Conservation (phyloP, 2,113 vertebrate species). For the Bolborhynchus lineola region DNA sequence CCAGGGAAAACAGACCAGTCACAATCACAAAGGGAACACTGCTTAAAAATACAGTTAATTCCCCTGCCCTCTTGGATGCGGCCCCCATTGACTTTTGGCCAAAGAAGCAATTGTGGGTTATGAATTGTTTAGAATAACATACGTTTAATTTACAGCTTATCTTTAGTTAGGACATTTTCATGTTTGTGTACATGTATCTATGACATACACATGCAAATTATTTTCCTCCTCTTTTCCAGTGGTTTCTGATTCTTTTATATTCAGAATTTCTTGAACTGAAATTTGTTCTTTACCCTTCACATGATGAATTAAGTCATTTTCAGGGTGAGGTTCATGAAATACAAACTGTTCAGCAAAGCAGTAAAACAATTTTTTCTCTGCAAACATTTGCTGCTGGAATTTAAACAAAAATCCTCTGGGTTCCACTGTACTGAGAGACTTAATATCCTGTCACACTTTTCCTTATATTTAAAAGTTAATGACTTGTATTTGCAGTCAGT, state of each 20-base stretch:
- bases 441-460: not conserved
- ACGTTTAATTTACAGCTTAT: not conserved
- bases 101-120: not conserved
- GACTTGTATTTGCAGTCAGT: slow-evolving; percentile 1
- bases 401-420: slow-evolving; percentile 29
- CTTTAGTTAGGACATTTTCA: not conserved
- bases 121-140: not conserved
- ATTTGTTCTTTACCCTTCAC: not conserved
- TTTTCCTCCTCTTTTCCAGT: not conserved
- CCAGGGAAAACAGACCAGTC: not conserved
- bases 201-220: accelerated
- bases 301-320: not conserved
- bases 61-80: not conserved
- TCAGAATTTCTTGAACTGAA: not conserved
- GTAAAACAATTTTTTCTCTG: not conserved
- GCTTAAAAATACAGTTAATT: not conserved
- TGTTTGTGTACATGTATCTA: not conserved
- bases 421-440: not conserved
- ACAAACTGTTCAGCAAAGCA: not conserved
- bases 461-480: slow-evolving; percentile 42
- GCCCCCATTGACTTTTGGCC: not conserved
- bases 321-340: not conserved
- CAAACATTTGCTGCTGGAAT: slow-evolving; percentile 35
- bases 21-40: not conserved
- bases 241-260: not conserved